Evolutionary conservation across 2,797 vertebrate genomes (phyloP), one percentile per base, ranked within the genome.

Genomic region (Podarcis siculus): DNA sequence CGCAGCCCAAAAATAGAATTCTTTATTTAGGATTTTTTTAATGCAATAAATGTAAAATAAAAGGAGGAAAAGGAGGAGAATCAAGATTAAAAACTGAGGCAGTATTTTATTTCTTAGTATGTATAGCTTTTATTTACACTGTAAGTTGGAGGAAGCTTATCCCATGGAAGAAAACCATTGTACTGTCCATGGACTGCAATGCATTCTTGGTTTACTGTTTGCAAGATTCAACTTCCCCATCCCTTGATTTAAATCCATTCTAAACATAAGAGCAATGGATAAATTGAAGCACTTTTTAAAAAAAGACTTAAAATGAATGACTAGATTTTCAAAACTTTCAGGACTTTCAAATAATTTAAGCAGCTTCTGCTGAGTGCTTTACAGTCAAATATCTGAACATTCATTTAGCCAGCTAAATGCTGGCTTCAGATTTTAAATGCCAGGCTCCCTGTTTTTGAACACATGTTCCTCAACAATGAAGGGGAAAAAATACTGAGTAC

Each of bases 361-460:
- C 23, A 17, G 25, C 42, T 83, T 78, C 2, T 39, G 7, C 27
- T 39, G 27, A 66, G 39, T 73, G 58, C 32, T 77, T 2, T 81
- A 39, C 23, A 66, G 35, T n/a, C 66, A 42, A 85, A 89, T 83
- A 58, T n/a, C 21, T 4, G 79, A 85, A 21, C 3, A 2, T 32
- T 71, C 19, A 80, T 85, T 87, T 10, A 76, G 30, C 37, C 39
- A 19, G 45, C 88, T 84, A 93, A 78, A 90, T 88, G 90, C 5
- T 64, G 25, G 80, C 42, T 61, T 42, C 1, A 73, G 39, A 75
- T 79, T 76, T 82, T 49, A 93, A 37, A 85, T 55, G 35, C 81
- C 12, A 85, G 8, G 9, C 42, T 89, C 32, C 30, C 7, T 77
- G 1, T 35, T 87, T 90, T 73, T 69, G 66, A 89, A 69, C 90